phyloP scores from a whole-genome alignment of 2,113 vertebrate species.

The Dryoscopus gambensis region DNA sequence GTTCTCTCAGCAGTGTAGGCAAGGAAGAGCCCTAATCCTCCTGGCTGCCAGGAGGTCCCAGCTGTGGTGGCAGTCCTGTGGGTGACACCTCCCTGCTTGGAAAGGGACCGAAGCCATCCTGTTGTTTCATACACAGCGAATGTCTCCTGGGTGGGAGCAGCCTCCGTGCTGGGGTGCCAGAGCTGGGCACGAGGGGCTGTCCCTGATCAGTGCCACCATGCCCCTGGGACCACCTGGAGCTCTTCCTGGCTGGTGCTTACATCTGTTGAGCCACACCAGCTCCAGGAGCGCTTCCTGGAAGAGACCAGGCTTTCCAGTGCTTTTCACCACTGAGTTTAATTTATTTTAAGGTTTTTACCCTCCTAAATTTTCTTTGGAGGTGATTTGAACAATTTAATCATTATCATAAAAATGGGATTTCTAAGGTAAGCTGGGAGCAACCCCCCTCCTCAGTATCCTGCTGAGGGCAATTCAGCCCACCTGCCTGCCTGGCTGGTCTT shows the following conservation, averaged over 20 bases:
- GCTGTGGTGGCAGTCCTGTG: not conserved
- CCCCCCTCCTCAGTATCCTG: not conserved
- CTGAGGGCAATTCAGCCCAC: not conserved
- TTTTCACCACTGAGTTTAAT: not conserved
- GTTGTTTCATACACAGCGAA: accelerated
- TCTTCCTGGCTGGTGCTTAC: not conserved
- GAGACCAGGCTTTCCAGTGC: not conserved
- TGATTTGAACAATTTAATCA: not conserved
- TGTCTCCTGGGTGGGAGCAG: accelerated
- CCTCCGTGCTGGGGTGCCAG: not conserved
- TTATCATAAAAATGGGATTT: not conserved
- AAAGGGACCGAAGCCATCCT: not conserved
- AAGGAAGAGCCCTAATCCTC: not conserved
- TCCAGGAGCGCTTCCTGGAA: not conserved
- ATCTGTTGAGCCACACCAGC: not conserved
- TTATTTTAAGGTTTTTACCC: not conserved
- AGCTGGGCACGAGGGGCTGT: not conserved
- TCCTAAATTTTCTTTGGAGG: not conserved
- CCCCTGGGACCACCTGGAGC: not conserved
- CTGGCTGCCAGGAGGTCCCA: not conserved
- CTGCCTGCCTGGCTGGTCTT: not conserved
- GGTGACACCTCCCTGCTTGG: not conserved
- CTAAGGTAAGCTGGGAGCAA: not conserved
- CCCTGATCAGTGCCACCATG: not conserved
- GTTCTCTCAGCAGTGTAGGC: not conserved